Conservation (phyloP, 1,140 invertebrate species). For the Pseudoatta argentina region DNA sequence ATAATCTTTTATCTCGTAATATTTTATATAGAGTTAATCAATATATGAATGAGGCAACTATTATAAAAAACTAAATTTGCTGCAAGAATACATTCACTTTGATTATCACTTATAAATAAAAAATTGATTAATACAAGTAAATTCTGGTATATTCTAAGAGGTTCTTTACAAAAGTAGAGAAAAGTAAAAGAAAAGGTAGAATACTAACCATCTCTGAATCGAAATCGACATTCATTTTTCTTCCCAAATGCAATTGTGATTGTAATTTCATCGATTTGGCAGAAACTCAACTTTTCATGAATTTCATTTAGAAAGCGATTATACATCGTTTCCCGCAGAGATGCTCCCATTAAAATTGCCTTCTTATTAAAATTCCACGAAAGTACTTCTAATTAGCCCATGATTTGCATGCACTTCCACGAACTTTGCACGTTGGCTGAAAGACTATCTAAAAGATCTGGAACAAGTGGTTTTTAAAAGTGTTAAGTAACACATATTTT, state of each 20-base stretch:
- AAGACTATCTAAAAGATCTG: neutral
- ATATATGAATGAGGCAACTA: neutral
- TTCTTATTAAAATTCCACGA: conserved; percentile 33
- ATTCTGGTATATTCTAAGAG: neutral
- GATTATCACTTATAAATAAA: neutral
- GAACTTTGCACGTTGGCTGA: neutral
- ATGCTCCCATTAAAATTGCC: neutral
- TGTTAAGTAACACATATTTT: conserved; percentile 6
- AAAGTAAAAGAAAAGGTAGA: neutral
- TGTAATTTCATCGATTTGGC: neutral
- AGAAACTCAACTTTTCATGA: neutral
- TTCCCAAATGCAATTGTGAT: neutral
- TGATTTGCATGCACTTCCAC: conserved; percentile 1
- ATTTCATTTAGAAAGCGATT: conserved; percentile 7
- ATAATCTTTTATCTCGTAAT: conserved; percentile 16
- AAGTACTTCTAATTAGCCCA: conserved; percentile 14
- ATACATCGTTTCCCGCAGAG: neutral
- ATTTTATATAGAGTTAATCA: neutral
- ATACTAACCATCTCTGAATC: neutral
- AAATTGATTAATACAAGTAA: conserved; percentile 4
- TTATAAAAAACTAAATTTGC: neutral
- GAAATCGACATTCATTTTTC: neutral
- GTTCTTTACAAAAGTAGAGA: neutral
- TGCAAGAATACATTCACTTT: neutral
- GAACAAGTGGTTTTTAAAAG: conserved; percentile 15